A percentile compares a stretch with the other conserved stretches of the same genome.
phyloP scores from a whole-genome alignment of 1,140 invertebrate genomes.

The Rhagoletis zephyria region DNA sequence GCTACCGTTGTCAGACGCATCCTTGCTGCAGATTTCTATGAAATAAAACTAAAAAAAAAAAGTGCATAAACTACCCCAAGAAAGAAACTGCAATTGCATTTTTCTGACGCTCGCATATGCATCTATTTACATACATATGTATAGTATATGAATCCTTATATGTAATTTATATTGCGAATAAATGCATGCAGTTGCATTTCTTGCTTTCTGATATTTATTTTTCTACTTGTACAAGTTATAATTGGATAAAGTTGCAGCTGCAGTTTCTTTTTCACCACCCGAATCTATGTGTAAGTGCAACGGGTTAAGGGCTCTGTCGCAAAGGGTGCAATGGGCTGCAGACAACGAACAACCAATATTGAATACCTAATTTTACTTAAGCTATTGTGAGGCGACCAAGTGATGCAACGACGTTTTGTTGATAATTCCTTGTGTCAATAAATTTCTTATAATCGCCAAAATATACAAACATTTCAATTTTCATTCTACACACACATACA shows the following conservation, averaged over 20 bases:
- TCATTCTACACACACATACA: background rate
- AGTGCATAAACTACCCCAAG: background rate
- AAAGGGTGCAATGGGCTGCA: background rate
- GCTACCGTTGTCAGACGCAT: background rate
- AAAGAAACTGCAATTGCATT: constrained; percentile 11
- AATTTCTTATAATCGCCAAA: constrained; percentile 12
- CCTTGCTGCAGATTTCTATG: background rate
- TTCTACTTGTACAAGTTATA: constrained; percentile 35
- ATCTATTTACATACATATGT: background rate
- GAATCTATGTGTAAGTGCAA: background rate
- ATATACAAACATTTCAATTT: constrained; percentile 12
- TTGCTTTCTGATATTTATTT: background rate
- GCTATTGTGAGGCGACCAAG: background rate
- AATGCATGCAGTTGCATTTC: constrained; percentile 15
- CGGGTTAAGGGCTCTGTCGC: background rate
- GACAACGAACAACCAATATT: background rate
- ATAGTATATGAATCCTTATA: background rate
- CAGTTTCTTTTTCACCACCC: constrained; percentile 10
- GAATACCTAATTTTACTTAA: background rate
- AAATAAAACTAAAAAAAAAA: background rate
- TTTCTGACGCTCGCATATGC: background rate
- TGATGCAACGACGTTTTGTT: constrained; percentile 29
- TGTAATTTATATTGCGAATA: background rate
- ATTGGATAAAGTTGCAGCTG: constrained; percentile 51
- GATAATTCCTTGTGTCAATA: constrained; percentile 13